Evolutionary conservation across 2,888 invertebrate species (phyloP).

Genomic region (Oscheius sp.): DNA sequence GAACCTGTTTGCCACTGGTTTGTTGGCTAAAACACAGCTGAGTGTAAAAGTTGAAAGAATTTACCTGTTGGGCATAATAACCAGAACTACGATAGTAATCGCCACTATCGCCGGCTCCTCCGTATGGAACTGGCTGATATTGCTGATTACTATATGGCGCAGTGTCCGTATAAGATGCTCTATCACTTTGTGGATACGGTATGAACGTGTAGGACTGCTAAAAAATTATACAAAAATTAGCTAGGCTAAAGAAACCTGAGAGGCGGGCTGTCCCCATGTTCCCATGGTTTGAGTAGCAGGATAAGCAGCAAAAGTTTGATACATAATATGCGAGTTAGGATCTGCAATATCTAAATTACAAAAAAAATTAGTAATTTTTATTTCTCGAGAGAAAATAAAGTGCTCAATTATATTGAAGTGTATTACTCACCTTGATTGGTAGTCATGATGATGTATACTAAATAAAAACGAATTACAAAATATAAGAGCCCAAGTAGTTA

Average conservation of each 20-base stretch:
- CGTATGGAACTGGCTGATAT: slow-evolving; percentile 12
- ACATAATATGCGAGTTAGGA: slow-evolving; percentile 11
- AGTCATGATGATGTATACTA: slow-evolving; percentile 17
- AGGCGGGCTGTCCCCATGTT: slow-evolving; percentile 24
- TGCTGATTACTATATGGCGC: neutral
- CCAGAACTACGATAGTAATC: slow-evolving; percentile 15
- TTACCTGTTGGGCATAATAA: slow-evolving; percentile 25
- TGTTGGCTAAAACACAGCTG: slow-evolving; percentile 1
- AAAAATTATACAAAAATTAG: too few species aligned
- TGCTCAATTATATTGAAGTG: too few species aligned
- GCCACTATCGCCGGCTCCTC: neutral
- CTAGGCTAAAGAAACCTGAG: neutral
- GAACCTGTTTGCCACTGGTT: slow-evolving; percentile 4
- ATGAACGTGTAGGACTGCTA: slow-evolving; percentile 18
- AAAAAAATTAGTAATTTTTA: neutral
- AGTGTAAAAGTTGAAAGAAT: neutral
- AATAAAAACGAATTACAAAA: neutral
- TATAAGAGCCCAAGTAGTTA: neutral
- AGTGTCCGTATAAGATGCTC: slow-evolving; percentile 2
- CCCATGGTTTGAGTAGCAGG: slow-evolving; percentile 11
- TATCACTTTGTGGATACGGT: slow-evolving; percentile 19
- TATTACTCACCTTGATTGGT: slow-evolving; percentile 31
- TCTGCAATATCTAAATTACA: slow-evolving; percentile 2
- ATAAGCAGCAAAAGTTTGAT: slow-evolving; percentile 7
- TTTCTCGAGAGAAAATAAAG: slow-evolving; percentile 8